Percentiles rank a stretch among this genome's conserved stretches.
These are phyloP conservation scores for Nannoperca obscura DNA, from an alignment of 2,797 vertebrate genomes.

Conservation along the genomic window DNA sequence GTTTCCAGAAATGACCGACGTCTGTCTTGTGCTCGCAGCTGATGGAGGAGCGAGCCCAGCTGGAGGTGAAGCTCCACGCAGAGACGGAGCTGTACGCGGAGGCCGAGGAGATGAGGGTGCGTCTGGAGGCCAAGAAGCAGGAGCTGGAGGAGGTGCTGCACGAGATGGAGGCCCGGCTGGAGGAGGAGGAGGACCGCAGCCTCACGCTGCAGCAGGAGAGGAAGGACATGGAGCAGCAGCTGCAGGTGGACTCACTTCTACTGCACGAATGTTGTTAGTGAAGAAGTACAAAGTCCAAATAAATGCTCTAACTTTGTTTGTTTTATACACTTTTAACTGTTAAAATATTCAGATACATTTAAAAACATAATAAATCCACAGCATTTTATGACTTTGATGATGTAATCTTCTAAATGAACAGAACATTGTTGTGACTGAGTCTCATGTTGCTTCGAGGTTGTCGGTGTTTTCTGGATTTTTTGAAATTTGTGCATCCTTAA, in stretches of 20 bases:
- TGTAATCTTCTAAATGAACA: too few species aligned
- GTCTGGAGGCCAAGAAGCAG: conserved; percentile 93
- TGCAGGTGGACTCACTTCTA: conserved; percentile 88
- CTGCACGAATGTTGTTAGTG: too few species aligned
- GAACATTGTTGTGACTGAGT: too few species aligned
- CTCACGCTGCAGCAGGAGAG: conserved; percentile 89
- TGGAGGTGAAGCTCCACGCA: conserved; percentile 93
- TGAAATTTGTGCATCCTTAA: too few species aligned
- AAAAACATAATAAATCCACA: too few species aligned
- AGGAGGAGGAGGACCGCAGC: conserved; percentile 94
- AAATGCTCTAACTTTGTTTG: too few species aligned
- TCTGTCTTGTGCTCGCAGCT: conserved; percentile 80
- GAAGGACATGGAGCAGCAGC: conserved; percentile 95
- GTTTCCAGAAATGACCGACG: neutral
- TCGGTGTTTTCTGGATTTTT: too few species aligned
- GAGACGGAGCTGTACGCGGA: conserved; percentile 94
- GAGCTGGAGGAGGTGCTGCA: conserved; percentile 98
- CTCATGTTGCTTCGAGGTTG: too few species aligned
- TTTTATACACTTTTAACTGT: too few species aligned
- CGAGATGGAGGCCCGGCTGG: conserved; percentile 96
- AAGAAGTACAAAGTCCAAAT: too few species aligned
- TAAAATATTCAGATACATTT: too few species aligned
- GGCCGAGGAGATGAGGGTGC: conserved; percentile 93
- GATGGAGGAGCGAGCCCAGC: conserved; percentile 89
- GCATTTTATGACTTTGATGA: too few species aligned